These are phyloP conservation scores for Lycaon pictus DNA, from an alignment of 2,113 vertebrate genomes.

Conservation along the genomic window DNA sequence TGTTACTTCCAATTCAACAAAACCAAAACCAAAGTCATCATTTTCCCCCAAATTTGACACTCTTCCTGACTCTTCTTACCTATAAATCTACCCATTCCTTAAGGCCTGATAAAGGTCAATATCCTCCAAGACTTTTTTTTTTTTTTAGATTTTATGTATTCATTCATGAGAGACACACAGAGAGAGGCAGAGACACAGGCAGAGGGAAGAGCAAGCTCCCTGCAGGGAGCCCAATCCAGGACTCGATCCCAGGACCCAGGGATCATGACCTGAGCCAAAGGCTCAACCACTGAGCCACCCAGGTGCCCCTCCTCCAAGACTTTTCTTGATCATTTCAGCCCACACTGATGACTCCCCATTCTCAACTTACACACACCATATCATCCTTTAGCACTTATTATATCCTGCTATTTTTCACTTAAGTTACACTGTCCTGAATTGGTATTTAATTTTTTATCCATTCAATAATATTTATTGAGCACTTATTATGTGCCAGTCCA, in stretches of 20 bases:
- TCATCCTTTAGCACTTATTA: not conserved
- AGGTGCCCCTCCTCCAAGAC: not conserved
- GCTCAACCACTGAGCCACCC: too few relatives aligned
- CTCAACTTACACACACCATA: not conserved
- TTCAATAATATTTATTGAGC: not conserved
- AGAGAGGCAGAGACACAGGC: too few relatives aligned
- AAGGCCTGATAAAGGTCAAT: not conserved
- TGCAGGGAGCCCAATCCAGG: too few relatives aligned
- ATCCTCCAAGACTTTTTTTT: not conserved
- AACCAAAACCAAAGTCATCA: not conserved
- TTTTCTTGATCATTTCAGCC: not conserved
- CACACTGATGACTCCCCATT: not conserved
- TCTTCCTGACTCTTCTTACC: not conserved
- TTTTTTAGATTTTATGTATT: too few relatives aligned
- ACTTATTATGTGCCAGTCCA: not conserved
- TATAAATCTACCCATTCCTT: not conserved
- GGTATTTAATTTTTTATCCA: not conserved
- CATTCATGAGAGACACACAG: too few relatives aligned
- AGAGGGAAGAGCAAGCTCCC: too few relatives aligned
- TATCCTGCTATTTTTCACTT: not conserved
- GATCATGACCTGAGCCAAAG: too few relatives aligned
- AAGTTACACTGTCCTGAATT: not conserved
- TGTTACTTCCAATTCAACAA: not conserved
- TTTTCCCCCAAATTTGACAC: not conserved
- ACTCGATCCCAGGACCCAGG: too few relatives aligned